Evolutionary conservation across 2,888 invertebrate species (phyloP).

Genomic region (Acrocera orbiculus): DNA sequence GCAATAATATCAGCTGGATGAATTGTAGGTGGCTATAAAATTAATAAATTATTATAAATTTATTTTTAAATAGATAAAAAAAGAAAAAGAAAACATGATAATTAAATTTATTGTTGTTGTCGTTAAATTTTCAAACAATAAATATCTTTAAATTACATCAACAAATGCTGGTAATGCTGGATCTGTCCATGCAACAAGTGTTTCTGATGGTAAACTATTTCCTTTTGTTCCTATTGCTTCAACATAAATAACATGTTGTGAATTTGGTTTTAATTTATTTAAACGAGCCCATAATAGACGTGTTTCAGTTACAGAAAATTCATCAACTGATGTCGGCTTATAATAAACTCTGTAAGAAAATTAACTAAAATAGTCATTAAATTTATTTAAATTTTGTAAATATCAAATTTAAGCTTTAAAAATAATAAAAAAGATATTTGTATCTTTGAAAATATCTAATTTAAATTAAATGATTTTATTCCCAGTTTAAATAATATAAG

Average conservation of each 20-base stretch:
- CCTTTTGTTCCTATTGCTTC: conserved; percentile 51
- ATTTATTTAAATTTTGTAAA: too few relatives aligned
- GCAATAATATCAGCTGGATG: conserved; percentile 68
- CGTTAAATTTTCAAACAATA: too few relatives aligned
- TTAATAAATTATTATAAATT: too few relatives aligned
- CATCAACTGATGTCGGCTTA: conserved; percentile 45
- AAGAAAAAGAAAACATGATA: too few relatives aligned
- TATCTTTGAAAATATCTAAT: too few relatives aligned
- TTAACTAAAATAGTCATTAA: too few relatives aligned
- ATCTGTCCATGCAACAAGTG: conserved; percentile 71
- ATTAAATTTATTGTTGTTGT: too few relatives aligned
- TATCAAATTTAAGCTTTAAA: too few relatives aligned
- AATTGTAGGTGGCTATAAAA: conserved; percentile 54
- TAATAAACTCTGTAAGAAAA: conserved; percentile 48
- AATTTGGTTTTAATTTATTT: conserved; percentile 56
- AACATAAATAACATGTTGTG: conserved; percentile 65
- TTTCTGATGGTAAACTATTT: conserved; percentile 61
- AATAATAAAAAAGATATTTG: too few relatives aligned
- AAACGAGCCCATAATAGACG: conserved; percentile 53
- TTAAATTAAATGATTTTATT: too few relatives aligned
- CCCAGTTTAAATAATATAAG: too few relatives aligned
- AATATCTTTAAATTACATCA: conserved; percentile 53
- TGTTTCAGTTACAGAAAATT: conserved; percentile 43
- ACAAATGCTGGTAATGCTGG: conserved; percentile 75
- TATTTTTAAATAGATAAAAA: too few relatives aligned